These are phyloP conservation scores for Telmatherina bonti DNA, from an alignment of 2,797 vertebrate species.

Conservation along the genomic window DNA sequence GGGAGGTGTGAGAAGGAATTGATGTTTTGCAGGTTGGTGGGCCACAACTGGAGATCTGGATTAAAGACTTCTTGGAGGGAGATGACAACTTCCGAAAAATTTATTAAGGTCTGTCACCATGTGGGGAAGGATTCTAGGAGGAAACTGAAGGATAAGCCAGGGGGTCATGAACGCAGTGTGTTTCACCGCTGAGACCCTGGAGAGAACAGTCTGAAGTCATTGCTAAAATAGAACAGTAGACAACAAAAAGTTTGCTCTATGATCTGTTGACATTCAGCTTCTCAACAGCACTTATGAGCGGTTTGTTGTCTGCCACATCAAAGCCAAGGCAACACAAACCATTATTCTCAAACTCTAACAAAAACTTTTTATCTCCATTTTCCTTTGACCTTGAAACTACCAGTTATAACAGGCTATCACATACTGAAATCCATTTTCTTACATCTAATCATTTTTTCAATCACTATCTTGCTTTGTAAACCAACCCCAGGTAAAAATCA, in stretches of 20 bases:
- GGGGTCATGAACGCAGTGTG: not conserved
- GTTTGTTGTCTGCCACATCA: not conserved
- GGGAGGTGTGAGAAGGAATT: constrained; percentile 2
- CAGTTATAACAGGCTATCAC: not conserved
- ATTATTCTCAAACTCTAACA: not conserved
- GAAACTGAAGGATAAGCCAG: not conserved
- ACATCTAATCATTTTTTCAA: not conserved
- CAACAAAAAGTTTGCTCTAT: not conserved
- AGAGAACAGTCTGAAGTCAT: constrained; percentile 12
- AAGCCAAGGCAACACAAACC: no score
- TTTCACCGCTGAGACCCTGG: not conserved
- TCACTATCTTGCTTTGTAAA: not conserved
- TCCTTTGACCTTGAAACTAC: not conserved
- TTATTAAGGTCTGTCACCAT: constrained; percentile 8
- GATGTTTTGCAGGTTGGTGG: constrained; percentile 18
- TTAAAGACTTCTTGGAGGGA: constrained; percentile 38
- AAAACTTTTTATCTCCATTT: not conserved
- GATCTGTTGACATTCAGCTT: constrained; percentile 3
- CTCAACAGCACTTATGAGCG: not conserved
- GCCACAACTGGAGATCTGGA: constrained; percentile 39
- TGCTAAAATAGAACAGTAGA: not conserved
- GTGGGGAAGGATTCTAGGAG: not conserved
- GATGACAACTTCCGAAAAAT: constrained; percentile 2
- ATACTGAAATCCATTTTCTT: not conserved
- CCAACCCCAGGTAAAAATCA: not conserved